These are phyloP conservation scores for Albula glossodonta DNA, from an alignment of 2,113 vertebrate genomes.

Conservation along the genomic window DNA sequence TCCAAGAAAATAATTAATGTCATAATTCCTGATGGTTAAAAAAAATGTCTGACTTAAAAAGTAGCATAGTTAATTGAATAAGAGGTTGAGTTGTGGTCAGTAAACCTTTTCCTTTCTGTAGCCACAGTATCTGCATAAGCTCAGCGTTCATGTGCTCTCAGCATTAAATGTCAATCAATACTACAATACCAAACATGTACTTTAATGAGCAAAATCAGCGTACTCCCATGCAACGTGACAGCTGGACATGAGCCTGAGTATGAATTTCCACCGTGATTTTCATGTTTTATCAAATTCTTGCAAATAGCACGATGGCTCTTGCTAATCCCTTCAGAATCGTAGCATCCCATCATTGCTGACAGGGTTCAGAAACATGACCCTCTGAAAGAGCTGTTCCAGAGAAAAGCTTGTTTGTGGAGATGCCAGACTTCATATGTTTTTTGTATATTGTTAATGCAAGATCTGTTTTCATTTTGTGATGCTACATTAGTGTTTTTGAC, in stretches of 20 bases:
- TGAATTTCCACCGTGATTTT: background rate
- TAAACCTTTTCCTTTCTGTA: background rate
- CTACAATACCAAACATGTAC: background rate
- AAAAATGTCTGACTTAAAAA: background rate
- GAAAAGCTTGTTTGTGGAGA: background rate
- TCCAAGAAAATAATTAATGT: background rate
- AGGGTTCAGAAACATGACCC: background rate
- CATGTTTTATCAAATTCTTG: background rate
- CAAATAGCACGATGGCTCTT: background rate
- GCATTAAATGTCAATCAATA: background rate
- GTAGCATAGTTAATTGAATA: background rate
- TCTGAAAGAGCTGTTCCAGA: background rate
- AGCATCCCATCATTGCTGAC: background rate
- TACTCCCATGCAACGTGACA: too few relatives aligned
- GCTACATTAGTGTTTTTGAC: background rate
- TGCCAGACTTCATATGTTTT: background rate
- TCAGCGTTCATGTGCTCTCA: background rate
- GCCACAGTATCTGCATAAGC: background rate
- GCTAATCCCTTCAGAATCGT: background rate
- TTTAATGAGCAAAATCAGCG: too few relatives aligned
- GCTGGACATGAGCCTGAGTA: background rate
- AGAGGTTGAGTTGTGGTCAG: background rate
- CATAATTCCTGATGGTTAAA: background rate
- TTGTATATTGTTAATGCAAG: background rate
- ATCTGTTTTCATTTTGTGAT: conserved; percentile 4